Percentiles rank a stretch among this genome's conserved stretches.
Conservation (phyloP, 2,113 vertebrate species). For the Trogon melanurus region DNA sequence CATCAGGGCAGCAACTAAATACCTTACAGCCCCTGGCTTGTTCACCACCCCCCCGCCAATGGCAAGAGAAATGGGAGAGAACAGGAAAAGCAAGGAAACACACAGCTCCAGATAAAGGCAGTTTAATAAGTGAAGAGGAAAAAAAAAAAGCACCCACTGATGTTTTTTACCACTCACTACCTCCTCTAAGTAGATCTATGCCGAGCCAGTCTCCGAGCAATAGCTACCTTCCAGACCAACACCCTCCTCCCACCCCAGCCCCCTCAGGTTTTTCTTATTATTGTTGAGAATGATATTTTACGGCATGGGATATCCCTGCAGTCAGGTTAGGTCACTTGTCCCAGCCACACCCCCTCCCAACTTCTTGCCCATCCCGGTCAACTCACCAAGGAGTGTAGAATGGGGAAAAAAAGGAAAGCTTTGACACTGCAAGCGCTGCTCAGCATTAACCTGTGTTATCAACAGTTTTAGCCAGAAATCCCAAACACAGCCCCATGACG, state of each 20-base stretch:
- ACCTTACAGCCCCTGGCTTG: background rate
- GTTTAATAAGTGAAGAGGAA: background rate
- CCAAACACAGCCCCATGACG: background rate
- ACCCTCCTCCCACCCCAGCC: no score
- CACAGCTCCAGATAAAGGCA: background rate
- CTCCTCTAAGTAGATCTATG: background rate
- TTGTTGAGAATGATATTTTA: background rate
- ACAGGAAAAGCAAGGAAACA: background rate
- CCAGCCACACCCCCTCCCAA: background rate
- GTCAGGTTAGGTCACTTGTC: background rate
- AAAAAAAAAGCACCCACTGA: background rate
- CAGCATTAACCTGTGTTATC: background rate
- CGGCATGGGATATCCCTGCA: background rate
- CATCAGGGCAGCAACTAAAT: background rate
- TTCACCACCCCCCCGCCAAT: background rate
- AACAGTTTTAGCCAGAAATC: background rate
- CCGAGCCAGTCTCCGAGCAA: background rate
- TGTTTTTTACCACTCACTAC: background rate
- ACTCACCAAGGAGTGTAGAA: background rate
- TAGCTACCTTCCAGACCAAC: background rate
- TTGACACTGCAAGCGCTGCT: no score
- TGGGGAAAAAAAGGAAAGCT: background rate
- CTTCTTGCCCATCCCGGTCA: background rate
- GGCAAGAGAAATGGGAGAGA: background rate
- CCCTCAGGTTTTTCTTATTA: no score